Evolutionary conservation across 2,797 vertebrate species (phyloP).

Genomic region (Heteromormyrus szaboi): DNA sequence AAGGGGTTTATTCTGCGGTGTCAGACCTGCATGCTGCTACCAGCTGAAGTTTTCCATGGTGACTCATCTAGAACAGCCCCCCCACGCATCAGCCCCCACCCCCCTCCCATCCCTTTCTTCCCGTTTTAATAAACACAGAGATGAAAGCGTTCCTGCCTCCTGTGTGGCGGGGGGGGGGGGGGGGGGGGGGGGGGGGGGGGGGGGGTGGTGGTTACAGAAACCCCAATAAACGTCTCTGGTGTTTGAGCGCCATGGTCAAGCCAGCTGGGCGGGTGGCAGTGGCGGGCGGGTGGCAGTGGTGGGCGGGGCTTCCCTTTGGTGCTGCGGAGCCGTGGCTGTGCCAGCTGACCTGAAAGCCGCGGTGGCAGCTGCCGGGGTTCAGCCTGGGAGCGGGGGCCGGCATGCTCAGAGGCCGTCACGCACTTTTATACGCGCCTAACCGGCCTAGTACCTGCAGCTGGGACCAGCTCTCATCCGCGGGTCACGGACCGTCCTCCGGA

Average conservation of each 20-base stretch:
- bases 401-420: background rate
- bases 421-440: background rate
- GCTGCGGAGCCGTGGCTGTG: constrained; percentile 28
- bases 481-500: background rate
- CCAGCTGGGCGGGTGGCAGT: background rate
- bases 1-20: background rate
- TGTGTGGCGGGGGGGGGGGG: background rate
- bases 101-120: background rate
- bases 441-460: background rate
- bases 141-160: constrained; percentile 6
- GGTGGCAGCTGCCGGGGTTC: background rate
- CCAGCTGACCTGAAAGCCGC: background rate
- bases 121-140: background rate
- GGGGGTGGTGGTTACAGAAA: background rate
- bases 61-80: background rate
- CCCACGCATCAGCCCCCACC: background rate
- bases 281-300: background rate
- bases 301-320: constrained; percentile 26
- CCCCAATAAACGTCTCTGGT: constrained; percentile 9
- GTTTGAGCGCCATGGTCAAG: background rate
- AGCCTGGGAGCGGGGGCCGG: background rate
- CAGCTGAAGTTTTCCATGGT: background rate
- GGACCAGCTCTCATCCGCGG: background rate
- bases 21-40: background rate
- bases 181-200: background rate